Conservation (phyloP, 1,140 invertebrate genomes). For the Sinella curviseta region DNA sequence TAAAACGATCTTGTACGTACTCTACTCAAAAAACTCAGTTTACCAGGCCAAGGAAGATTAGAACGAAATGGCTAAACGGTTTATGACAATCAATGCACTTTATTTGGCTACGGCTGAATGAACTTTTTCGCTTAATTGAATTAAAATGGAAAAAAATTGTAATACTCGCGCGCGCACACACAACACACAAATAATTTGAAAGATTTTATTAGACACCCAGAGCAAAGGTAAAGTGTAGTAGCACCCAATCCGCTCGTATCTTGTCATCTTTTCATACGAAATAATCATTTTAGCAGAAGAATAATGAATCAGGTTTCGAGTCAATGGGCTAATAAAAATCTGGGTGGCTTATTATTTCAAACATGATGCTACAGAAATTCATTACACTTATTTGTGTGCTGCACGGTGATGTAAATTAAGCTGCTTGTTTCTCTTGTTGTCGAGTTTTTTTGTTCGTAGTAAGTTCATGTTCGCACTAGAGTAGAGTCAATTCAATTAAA, state of each 20-base stretch:
- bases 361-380: not conserved
- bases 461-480: not conserved
- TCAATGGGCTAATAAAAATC: conserved; percentile 26
- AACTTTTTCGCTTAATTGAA: not conserved
- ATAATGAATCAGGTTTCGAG: conserved; percentile 24
- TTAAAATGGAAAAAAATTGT: no score
- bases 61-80: not conserved
- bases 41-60: not conserved
- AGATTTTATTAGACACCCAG: not conserved
- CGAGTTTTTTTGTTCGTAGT: not conserved
- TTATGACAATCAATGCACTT: not conserved
- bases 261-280: conserved; percentile 1
- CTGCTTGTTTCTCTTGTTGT: no score
- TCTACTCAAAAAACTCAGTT: not conserved
- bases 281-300: not conserved
- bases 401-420: not conserved
- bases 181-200: not conserved
- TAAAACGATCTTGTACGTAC: conserved; percentile 4
- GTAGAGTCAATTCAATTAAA: not conserved
- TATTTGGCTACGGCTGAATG: not conserved
- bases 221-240: not conserved
- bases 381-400: not conserved
- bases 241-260: not conserved
- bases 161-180: not conserved
- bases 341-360: conserved; percentile 7